Conservation (phyloP, 2,888 invertebrate genomes). For the Panorpa germanica region DNA sequence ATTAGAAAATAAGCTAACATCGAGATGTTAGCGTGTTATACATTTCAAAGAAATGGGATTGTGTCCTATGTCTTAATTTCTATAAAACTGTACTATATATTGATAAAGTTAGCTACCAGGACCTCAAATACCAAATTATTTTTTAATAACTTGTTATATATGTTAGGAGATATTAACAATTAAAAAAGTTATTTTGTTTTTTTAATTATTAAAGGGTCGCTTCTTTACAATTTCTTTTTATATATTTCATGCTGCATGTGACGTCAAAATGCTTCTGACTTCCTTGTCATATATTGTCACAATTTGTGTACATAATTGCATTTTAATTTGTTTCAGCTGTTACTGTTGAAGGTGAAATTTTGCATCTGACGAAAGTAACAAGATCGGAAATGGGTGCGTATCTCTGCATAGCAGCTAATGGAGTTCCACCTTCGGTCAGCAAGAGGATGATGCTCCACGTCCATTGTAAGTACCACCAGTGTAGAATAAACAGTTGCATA, state of each 20-base stretch:
- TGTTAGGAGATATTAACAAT: slow-evolving; percentile 3
- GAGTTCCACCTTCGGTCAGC: slow-evolving; percentile 75
- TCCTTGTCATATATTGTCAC: not conserved
- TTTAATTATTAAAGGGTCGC: too few species aligned
- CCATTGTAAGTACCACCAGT: slow-evolving; percentile 56
- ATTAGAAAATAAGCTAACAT: too few species aligned
- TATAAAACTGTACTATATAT: too few species aligned
- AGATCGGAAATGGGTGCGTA: slow-evolving; percentile 81
- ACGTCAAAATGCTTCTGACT: too few species aligned
- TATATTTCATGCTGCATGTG: too few species aligned
- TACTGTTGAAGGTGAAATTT: slow-evolving; percentile 58
- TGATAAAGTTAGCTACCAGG: too few species aligned
- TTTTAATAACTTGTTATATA: slow-evolving; percentile 6
- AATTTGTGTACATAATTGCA: slow-evolving; percentile 3
- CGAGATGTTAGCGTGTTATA: too few species aligned
- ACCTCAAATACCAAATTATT: slow-evolving; percentile 2
- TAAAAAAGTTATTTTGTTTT: slow-evolving; percentile 7
- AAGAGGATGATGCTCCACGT: slow-evolving; percentile 82
- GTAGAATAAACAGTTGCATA: slow-evolving; percentile 1
- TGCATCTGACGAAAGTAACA: slow-evolving; percentile 69
- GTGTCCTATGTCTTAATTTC: too few species aligned
- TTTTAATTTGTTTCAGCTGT: slow-evolving; percentile 29
- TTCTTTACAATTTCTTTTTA: too few species aligned
- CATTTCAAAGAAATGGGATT: too few species aligned
- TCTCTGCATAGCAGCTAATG: slow-evolving; percentile 75